phyloP scores from a whole-genome alignment of 53 echinoderm and acorn worm genomes.

The Holothuria leucospilota region DNA sequence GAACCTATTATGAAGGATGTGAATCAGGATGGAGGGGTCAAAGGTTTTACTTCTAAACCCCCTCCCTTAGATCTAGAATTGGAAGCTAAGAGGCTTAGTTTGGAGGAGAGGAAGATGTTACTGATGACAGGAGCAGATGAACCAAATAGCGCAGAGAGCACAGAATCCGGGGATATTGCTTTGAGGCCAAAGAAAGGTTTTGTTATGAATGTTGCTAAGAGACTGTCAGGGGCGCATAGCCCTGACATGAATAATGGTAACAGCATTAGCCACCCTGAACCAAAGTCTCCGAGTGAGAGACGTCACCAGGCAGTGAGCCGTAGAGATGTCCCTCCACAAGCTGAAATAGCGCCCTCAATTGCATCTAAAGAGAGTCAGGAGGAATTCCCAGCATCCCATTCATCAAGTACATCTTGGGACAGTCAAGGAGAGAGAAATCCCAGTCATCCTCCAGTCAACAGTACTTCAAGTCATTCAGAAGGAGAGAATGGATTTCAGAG shows the following conservation, averaged over 20 bases:
- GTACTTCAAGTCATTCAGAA: background rate
- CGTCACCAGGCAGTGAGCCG: slow-evolving; percentile 20
- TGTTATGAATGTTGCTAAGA: slow-evolving; percentile 40
- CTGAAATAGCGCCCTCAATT: slow-evolving; percentile 41
- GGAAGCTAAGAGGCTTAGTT: slow-evolving; percentile 43
- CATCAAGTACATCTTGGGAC: slow-evolving; percentile 36
- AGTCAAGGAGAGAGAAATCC: background rate
- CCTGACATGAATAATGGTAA: slow-evolving; percentile 42
- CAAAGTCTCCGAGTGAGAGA: slow-evolving; percentile 19
- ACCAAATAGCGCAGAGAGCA: slow-evolving; percentile 22
- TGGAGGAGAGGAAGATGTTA: slow-evolving; percentile 53
- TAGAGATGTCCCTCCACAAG: slow-evolving; percentile 49
- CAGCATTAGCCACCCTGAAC: background rate
- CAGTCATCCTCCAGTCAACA: background rate
- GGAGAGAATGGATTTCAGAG: slow-evolving; percentile 19
- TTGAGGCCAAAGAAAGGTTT: slow-evolving; percentile 51
- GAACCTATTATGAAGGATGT: background rate
- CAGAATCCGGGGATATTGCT: slow-evolving; percentile 44
- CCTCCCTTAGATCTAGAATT: slow-evolving; percentile 37
- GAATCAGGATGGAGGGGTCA: background rate
- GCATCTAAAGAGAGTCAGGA: slow-evolving; percentile 35
- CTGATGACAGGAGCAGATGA: slow-evolving; percentile 15
- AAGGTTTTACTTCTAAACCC: background rate
- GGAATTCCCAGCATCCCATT: background rate
- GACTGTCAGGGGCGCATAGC: slow-evolving; percentile 41